Evolutionary conservation across 2,113 vertebrate species (phyloP).

Genomic region (Misgurnus mizolepis): DNA sequence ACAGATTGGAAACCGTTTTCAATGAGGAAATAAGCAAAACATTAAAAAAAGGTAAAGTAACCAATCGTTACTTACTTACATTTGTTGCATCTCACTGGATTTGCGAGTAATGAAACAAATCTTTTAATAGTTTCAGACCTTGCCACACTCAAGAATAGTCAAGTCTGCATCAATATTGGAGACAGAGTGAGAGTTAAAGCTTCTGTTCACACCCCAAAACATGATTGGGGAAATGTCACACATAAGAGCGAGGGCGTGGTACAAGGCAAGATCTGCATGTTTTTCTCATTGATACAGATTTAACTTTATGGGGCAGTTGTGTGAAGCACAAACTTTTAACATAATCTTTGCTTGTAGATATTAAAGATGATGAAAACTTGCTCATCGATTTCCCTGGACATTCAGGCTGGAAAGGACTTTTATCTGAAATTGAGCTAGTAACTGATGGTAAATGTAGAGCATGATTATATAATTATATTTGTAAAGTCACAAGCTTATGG

Average conservation of each 20-base stretch:
- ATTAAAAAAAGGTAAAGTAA: conserved; percentile 22
- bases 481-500: no score
- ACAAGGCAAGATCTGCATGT: conserved; percentile 23
- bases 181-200: conserved; percentile 36
- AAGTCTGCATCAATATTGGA: conserved; percentile 24
- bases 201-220: conserved; percentile 31
- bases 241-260: conserved; percentile 32
- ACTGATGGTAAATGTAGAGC: background rate
- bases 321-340: background rate
- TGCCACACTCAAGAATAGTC: background rate
- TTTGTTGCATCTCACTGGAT: background rate
- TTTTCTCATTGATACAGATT: background rate
- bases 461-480: background rate
- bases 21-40: conserved; percentile 26
- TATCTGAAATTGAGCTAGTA: conserved; percentile 20
- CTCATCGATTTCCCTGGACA: conserved; percentile 28
- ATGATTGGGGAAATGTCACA: conserved; percentile 31
- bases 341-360: background rate
- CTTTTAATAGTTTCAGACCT: conserved; percentile 16
- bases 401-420: conserved; percentile 3
- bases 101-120: background rate
- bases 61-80: background rate
- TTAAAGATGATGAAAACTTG: background rate
- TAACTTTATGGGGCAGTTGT: background rate
- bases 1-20: conserved; percentile 11